A percentile compares a stretch with the other conserved stretches of the same genome.
phyloP scores from a whole-genome alignment of 2,797 vertebrate genomes.

The Tapera naevia region DNA sequence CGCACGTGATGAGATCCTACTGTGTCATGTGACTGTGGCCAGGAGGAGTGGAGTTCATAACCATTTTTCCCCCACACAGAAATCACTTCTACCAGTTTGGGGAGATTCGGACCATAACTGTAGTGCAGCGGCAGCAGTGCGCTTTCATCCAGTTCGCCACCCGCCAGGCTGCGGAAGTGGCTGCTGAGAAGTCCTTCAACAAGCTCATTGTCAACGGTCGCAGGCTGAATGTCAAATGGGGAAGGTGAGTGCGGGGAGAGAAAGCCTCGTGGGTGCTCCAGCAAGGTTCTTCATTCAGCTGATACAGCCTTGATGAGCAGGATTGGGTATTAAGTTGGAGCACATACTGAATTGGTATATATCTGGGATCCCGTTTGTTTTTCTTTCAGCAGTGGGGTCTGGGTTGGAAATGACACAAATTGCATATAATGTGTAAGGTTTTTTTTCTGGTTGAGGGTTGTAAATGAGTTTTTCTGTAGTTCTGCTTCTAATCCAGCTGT shows the following conservation, averaged over 20 bases:
- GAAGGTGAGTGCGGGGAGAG: constrained; percentile 80
- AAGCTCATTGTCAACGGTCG: constrained; percentile 96
- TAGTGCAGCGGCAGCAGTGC: constrained; percentile 96
- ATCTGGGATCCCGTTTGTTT: neutral
- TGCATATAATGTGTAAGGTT: neutral
- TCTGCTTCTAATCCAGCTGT: neutral
- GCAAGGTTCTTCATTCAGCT: neutral
- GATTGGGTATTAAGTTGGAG: neutral
- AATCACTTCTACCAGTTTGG: constrained; percentile 99
- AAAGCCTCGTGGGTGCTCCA: neutral
- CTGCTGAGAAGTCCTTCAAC: constrained; percentile 98
- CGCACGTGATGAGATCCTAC: neutral
- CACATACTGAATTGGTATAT: neutral
- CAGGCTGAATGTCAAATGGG: constrained; percentile 97
- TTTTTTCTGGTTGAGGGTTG: neutral
- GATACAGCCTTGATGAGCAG: neutral
- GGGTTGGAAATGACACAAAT: neutral
- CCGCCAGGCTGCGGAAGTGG: constrained; percentile 89
- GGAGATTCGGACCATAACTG: constrained; percentile 94
- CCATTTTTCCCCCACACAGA: constrained; percentile 61
- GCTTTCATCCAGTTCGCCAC: constrained; percentile 98
- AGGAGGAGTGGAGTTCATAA: neutral
- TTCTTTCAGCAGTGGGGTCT: neutral
- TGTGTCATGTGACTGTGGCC: neutral
- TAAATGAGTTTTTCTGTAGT: neutral